Percentiles rank a stretch among this genome's conserved stretches.
These are phyloP conservation scores for Drosophila burlai DNA, from an alignment of 1,140 invertebrate species.

Conservation along the genomic window DNA sequence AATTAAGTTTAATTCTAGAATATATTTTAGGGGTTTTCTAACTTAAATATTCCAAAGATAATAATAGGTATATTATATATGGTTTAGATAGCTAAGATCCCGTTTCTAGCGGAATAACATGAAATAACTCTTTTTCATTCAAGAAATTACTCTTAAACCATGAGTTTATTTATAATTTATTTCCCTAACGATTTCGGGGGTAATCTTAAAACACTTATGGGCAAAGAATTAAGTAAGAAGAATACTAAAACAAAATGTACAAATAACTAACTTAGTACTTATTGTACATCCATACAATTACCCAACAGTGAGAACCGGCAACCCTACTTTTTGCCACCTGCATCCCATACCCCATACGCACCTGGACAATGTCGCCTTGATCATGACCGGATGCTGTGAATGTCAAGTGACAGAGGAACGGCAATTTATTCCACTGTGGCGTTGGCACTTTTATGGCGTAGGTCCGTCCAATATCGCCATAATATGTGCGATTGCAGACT, in stretches of 20 bases:
- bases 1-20: neutral
- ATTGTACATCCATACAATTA: neutral
- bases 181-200: no score
- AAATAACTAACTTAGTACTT: neutral
- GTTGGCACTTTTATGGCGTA: constrained; percentile 91
- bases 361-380: constrained; percentile 93
- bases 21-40: neutral
- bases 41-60: no score
- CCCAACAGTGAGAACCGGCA: neutral
- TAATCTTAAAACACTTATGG: no score
- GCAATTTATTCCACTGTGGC: constrained; percentile 89
- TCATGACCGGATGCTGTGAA: constrained; percentile 94
- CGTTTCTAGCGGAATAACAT: no score
- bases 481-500: constrained; percentile 95
- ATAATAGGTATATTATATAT: no score
- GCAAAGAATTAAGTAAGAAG: neutral
- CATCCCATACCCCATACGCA: constrained; percentile 78
- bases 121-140: no score
- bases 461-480: constrained; percentile 93
- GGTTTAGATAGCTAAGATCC: no score
- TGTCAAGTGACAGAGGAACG: constrained; percentile 94
- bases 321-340: neutral
- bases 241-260: no score
- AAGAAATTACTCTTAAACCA: no score
- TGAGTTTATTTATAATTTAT: no score